Percentiles rank a stretch among this genome's conserved stretches.
These are phyloP conservation scores for Druceiella hillmani DNA, from an alignment of 2,888 invertebrate genomes.

Conservation along the genomic window DNA sequence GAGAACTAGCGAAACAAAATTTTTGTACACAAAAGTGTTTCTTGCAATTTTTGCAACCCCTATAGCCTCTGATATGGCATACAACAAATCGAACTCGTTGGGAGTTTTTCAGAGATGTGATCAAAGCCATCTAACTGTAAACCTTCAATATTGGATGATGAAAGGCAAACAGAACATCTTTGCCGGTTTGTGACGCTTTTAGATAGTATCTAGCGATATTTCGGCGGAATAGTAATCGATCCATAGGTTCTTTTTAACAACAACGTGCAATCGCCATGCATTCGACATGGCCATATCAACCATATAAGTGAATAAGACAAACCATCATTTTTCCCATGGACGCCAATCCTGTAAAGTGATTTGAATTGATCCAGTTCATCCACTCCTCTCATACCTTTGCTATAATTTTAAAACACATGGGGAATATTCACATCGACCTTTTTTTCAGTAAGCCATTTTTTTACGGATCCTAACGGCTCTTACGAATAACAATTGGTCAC, in stretches of 20 bases:
- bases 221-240: neutral
- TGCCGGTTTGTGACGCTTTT: neutral
- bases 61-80: neutral
- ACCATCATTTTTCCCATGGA: slow-evolving; percentile 1
- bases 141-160: neutral
- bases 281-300: slow-evolving; percentile 1
- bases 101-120: neutral
- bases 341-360: neutral
- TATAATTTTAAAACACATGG: neutral
- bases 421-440: slow-evolving; percentile 1
- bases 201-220: neutral
- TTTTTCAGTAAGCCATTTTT: neutral
- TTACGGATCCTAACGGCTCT: neutral
- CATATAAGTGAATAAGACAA: neutral
- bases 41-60: too few relatives aligned
- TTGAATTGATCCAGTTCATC: neutral
- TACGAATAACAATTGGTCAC: too few relatives aligned
- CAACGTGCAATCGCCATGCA: neutral
- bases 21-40: neutral
- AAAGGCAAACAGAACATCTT: neutral
- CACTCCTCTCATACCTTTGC: neutral
- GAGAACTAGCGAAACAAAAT: neutral
- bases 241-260: neutral
- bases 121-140: neutral
- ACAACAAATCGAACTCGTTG: neutral